A percentile compares a stretch with the other conserved stretches of the same genome.
Evolutionary conservation across 2,797 vertebrate species (phyloP).

Genomic region (Podarcis lilfordi): DNA sequence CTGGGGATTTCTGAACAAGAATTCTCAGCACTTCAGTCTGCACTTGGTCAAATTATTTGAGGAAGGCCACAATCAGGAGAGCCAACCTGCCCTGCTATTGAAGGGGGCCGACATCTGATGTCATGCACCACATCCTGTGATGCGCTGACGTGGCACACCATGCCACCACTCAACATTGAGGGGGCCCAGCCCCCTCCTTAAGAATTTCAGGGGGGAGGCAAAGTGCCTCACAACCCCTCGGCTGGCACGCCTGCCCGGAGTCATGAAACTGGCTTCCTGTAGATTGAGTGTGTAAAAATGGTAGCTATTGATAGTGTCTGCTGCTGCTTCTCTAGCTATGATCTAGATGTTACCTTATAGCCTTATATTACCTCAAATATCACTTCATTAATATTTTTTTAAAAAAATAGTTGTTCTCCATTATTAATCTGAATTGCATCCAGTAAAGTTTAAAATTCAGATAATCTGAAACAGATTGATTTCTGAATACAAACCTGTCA

Average conservation of each 20-base stretch:
- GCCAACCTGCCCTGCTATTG: too few species aligned
- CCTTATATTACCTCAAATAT: too few species aligned
- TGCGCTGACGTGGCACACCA: rapidly evolving
- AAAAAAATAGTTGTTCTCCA: too few species aligned
- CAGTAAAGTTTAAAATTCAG: not conserved
- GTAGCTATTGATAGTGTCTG: not conserved
- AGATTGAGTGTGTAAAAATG: not conserved
- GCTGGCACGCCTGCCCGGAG: too few species aligned
- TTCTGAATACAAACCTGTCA: not conserved
- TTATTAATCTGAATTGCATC: not conserved
- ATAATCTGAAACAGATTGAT: not conserved
- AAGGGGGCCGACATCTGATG: too few species aligned
- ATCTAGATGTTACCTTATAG: too few species aligned
- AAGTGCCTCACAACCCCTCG: too few species aligned
- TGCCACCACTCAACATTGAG: too few species aligned
- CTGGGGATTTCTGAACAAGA: not conserved
- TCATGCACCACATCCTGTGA: too few species aligned
- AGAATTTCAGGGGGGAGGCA: too few species aligned
- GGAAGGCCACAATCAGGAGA: not conserved
- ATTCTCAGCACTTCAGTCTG: not conserved
- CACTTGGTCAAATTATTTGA: not conserved
- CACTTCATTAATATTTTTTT: too few species aligned
- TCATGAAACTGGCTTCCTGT: not conserved
- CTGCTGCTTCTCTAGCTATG: not conserved
- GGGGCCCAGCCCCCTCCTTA: too few species aligned